Percentiles rank a stretch among this genome's conserved stretches.
These are phyloP conservation scores for Diplodus sargus DNA, from an alignment of 2,797 vertebrate genomes.

Conservation along the genomic window DNA sequence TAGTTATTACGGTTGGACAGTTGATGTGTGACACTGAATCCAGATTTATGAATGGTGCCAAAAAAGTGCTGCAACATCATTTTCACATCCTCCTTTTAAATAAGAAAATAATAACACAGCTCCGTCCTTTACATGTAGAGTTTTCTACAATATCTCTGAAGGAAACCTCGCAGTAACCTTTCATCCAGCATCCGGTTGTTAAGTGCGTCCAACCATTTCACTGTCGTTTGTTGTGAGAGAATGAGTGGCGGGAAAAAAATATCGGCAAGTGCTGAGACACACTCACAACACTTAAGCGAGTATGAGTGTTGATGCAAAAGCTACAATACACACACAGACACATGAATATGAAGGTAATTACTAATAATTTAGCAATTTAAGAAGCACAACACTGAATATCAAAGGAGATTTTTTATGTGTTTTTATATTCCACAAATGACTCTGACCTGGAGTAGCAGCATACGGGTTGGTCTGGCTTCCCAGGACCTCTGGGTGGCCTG, in stretches of 20 bases:
- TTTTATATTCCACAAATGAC: neutral
- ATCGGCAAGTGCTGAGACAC: neutral
- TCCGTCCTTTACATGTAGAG: neutral
- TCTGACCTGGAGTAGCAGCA: constrained; percentile 93
- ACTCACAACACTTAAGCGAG: neutral
- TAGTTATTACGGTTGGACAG: constrained; percentile 9
- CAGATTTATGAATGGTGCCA: neutral
- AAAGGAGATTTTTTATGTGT: neutral
- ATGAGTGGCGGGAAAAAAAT: neutral
- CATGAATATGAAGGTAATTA: neutral
- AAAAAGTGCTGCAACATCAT: neutral
- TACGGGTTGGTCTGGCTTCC: constrained; percentile 91
- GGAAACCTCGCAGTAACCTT: neutral
- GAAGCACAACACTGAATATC: constrained; percentile 1
- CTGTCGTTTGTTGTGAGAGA: neutral
- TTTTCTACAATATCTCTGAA: neutral
- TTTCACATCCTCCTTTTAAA: neutral
- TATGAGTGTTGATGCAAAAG: neutral
- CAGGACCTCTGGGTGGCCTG: constrained; percentile 89
- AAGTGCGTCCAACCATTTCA: constrained; percentile 10
- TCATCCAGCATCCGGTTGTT: neutral
- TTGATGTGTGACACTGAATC: neutral
- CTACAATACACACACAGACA: neutral
- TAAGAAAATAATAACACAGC: constrained; percentile 8
- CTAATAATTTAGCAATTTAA: neutral